Base-by-base conservation (phyloP, 2,888 invertebrate species). In the Tenthredo livida region DNA sequence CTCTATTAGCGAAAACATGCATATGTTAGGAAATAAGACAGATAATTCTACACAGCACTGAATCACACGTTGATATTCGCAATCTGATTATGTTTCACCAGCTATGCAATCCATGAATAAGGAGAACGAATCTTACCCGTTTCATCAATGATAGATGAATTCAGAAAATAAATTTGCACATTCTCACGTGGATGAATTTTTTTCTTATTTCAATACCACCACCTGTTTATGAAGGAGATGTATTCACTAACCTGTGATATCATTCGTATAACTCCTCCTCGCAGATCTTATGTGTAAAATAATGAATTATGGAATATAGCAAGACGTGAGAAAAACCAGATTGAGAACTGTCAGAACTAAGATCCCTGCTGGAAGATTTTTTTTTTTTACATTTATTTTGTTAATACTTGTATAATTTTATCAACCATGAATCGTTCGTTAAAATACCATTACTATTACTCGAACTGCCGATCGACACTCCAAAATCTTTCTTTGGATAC, bases 181-280 rank as follows among this genome's bases (percentile, higher is more conserved):
- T 72, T 40, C 7, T 29, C n/a, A 43, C 17, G 17, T 2, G 0
- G 29, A 77, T 25, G 15, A 70, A 70, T 6, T 17, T 75, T 1
- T 29, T 15, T 50, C 33, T 33, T 5, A 77, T 21, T 3, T 12
- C 15, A 77, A n/a, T 25, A 0, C 10, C 50, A 3, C 17, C 25
- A 50, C 25, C 17, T 29, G 47, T 29, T 50, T 0, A 21, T n/a
- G n/a, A 54, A 33, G 10, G 25, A 54, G 33, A 2, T 10, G 0
- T 54, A 15, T 33, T 50, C 54, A 77, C 77, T 29, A 15, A 77
- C 77, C 54, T 77, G 54, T 77, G 33, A 12, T 77, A 10, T n/a
- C 6, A 50, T 15, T 73, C 9, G 75, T 33, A 50, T 29, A 9
- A n/a, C 77, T 17, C 33, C 54, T 77, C n/a, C 54, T 29, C 33